Conservation (phyloP, 2,888 invertebrate genomes). For the Micoletzkya japonica region DNA sequence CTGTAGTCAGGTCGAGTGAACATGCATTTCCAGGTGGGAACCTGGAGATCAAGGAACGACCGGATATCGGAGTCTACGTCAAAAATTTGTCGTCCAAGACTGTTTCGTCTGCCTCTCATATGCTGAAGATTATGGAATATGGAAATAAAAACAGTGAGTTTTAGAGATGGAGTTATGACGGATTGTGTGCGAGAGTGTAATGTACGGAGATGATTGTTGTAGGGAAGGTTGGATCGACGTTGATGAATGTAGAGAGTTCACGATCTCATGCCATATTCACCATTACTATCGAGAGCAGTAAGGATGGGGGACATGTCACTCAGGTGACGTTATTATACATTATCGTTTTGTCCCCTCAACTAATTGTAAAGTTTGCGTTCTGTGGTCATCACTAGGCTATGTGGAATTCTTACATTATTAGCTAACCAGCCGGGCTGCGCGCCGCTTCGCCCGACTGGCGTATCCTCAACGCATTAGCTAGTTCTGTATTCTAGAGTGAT, state of each 20-base stretch:
- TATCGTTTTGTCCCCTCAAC: too few species aligned
- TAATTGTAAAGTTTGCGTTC: not conserved
- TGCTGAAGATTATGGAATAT: conserved; percentile 89
- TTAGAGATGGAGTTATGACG: not conserved
- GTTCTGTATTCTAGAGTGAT: too few species aligned
- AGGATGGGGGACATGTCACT: conserved; percentile 71
- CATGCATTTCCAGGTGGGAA: conserved; percentile 19
- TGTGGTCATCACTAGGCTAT: not conserved
- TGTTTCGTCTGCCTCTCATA: conserved; percentile 93
- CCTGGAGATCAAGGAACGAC: conserved; percentile 73
- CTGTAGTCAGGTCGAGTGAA: not conserved
- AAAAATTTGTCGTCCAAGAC: conserved; percentile 95
- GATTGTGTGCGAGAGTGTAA: not conserved
- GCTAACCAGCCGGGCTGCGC: too few species aligned
- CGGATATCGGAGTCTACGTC: conserved; percentile 95
- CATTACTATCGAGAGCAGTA: conserved; percentile 93
- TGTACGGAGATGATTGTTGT: not conserved
- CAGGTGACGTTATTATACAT: conserved; percentile 20
- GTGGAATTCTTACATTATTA: too few species aligned
- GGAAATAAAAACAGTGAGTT: conserved; percentile 88
- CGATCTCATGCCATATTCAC: conserved; percentile 89
- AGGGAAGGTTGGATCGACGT: conserved; percentile 81
- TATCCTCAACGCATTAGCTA: too few species aligned
- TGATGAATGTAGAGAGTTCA: conserved; percentile 90
- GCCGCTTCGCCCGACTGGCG: too few species aligned